phyloP scores from a whole-genome alignment of 2,888 invertebrate genomes.

The Calephelis perditalis region DNA sequence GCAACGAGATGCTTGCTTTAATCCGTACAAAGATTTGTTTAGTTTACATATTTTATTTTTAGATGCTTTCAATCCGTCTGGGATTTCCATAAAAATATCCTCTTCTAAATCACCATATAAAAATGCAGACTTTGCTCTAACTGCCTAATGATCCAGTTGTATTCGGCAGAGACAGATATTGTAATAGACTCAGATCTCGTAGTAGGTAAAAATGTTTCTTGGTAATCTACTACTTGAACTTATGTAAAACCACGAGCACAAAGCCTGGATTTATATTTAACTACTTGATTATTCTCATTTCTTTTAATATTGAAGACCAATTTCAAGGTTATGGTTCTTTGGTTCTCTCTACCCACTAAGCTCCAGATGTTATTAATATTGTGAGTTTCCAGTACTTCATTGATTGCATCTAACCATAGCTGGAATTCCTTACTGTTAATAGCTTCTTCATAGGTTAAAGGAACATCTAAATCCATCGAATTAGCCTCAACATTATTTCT shows the following conservation, averaged over 20 bases:
- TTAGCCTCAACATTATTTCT: conserved; percentile 3
- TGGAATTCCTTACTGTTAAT: neutral
- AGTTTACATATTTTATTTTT: conserved; percentile 2
- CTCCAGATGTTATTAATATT: conserved; percentile 12
- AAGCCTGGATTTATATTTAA: conserved; percentile 19
- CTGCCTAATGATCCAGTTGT: conserved; percentile 9
- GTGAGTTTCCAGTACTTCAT: conserved; percentile 12
- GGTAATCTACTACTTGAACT: conserved; percentile 18
- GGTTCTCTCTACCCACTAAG: conserved; percentile 1
- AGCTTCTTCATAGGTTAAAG: conserved; percentile 1
- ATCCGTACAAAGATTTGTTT: neutral
- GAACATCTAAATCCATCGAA: neutral
- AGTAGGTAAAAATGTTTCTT: conserved; percentile 18
- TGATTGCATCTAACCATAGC: conserved; percentile 1
- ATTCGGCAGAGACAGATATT: conserved; percentile 9
- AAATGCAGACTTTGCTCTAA: conserved; percentile 6
- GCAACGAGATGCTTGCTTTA: too few relatives aligned
- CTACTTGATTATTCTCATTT: conserved; percentile 10
- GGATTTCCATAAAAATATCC: neutral
- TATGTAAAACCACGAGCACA: conserved; percentile 19
- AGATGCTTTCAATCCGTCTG: neutral
- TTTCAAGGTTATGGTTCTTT: conserved; percentile 16
- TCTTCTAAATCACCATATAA: conserved; percentile 2
- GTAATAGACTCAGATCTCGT: conserved; percentile 21
- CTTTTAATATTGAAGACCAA: conserved; percentile 18